Base-by-base conservation (phyloP, 2,888 invertebrate species). In the Lasius fuliginosus region DNA sequence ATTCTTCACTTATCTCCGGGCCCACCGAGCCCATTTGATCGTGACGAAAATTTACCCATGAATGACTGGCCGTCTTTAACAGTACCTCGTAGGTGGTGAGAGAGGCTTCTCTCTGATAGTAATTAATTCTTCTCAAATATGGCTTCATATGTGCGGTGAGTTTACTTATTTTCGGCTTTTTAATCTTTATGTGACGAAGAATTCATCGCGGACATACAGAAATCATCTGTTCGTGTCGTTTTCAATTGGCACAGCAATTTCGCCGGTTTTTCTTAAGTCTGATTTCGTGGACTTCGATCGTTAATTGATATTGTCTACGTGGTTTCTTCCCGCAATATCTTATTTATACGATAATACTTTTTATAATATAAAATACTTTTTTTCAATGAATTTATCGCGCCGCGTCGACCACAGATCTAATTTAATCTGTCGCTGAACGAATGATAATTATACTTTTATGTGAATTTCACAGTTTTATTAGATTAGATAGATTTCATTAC, bases 121-220 rank as follows among this genome's bases (percentile, higher is more conserved):
- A 82, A 84, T 84, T 76, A 15, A 83, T 79, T 87, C 85, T 84
- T 86, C 90, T n/a, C 53, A 53, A 93, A 92, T 90, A 93, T 93
- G 93, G 93, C 92, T 89, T 87, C 93, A 86, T 89, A 89, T 73
- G 86, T 91, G 86, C 91, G 92, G 93, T 93, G 85, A 92, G 93
- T 90, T 73, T 71, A 81, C 75, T 89, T 81, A 82, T 85, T 90
- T 85, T 73, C 84, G 71, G 65, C 62, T 71, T 82, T 87, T 90
- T 85, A 87, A 89, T 84, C 86, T 86, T 87, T 56, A 85, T 68
- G 75, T 75, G 81, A 30, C 8, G 12, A 76, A 71, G 65, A 11
- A 64, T 83, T 36, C 65, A 23, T 69, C 42, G 69, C 46, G 12
- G 46, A 15, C 27, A 18, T 18, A 40, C 1, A 23, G 42, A 75